Percentiles rank a stretch among this genome's conserved stretches.
These are phyloP conservation scores for Tachysurus fulvidraco DNA, from an alignment of 2,113 vertebrate genomes.

Conservation along the genomic window DNA sequence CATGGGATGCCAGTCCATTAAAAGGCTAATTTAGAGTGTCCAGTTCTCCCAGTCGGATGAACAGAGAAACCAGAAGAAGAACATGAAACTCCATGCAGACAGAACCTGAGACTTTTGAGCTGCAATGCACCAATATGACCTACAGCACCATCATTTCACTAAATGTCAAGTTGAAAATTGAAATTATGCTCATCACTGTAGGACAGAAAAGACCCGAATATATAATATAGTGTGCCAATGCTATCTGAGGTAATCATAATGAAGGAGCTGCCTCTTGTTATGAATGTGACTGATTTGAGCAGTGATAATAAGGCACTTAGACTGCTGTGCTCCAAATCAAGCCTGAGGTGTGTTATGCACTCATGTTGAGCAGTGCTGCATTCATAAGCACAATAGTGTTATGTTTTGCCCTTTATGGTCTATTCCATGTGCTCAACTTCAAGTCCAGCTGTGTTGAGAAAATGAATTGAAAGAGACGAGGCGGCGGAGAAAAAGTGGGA, in stretches of 20 bases:
- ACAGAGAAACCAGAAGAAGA: not conserved
- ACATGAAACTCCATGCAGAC: not conserved
- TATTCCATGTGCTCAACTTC: constrained; percentile 43
- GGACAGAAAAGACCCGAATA: not conserved
- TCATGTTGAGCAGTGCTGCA: constrained; percentile 36
- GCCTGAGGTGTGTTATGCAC: constrained; percentile 25
- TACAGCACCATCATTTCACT: not conserved
- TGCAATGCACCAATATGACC: not conserved
- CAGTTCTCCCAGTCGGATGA: not conserved
- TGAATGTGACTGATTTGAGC: constrained; percentile 25
- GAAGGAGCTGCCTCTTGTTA: constrained; percentile 11
- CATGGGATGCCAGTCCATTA: not conserved
- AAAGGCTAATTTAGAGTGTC: not conserved
- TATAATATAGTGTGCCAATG: not conserved
- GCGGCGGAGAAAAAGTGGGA: constrained; percentile 9
- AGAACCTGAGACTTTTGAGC: not conserved
- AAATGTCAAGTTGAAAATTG: not conserved
- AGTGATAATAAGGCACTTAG: constrained; percentile 7
- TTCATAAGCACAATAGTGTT: constrained; percentile 26
- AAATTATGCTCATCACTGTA: not conserved
- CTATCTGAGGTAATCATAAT: constrained; percentile 13
- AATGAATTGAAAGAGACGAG: constrained; percentile 53
- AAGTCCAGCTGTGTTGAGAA: constrained; percentile 54
- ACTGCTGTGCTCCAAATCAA: constrained; percentile 27
- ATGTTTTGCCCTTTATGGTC: constrained; percentile 37